These are phyloP conservation scores for Erannis defoliaria DNA, from an alignment of 2,888 invertebrate genomes.

Conservation along the genomic window DNA sequence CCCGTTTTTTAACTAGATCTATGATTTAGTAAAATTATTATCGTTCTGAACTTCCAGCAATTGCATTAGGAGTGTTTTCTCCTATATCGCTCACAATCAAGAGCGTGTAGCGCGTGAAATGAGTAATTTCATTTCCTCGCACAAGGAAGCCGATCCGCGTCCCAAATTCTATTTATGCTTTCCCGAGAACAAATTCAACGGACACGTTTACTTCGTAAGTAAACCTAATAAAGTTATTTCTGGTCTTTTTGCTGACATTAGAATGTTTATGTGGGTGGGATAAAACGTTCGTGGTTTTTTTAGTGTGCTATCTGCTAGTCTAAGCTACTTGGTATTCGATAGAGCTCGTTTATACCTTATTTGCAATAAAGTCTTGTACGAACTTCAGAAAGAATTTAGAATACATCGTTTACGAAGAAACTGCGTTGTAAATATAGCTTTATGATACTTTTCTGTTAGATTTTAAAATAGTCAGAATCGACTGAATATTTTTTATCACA, in stretches of 20 bases:
- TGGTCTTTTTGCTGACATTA: constrained; percentile 30
- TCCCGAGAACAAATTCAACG: constrained; percentile 30
- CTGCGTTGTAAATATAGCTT: not conserved
- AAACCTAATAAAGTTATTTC: constrained; percentile 36
- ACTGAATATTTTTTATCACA: too few species aligned
- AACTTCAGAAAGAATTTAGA: not conserved
- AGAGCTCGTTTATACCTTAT: not conserved
- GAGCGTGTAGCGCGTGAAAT: constrained; percentile 23
- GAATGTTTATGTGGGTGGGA: constrained; percentile 30
- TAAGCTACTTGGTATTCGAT: constrained; percentile 11
- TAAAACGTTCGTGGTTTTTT: constrained; percentile 24
- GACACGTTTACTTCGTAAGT: constrained; percentile 32
- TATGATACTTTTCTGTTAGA: not conserved
- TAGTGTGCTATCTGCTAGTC: constrained; percentile 18
- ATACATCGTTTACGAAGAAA: not conserved
- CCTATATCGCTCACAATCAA: constrained; percentile 28
- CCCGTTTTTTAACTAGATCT: too few species aligned
- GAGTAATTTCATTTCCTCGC: constrained; percentile 32
- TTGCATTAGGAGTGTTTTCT: constrained; percentile 19
- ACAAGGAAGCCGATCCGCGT: constrained; percentile 30
- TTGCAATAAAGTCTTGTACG: constrained; percentile 11
- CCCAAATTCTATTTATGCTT: constrained; percentile 36
- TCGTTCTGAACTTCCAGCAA: not conserved
- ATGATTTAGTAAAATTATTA: not conserved
- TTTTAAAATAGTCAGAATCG: too few species aligned